A percentile compares a stretch with the other conserved stretches of the same genome.
These are phyloP conservation scores for Equus przewalskii DNA, from an alignment of 2,113 vertebrate species.

Conservation along the genomic window DNA sequence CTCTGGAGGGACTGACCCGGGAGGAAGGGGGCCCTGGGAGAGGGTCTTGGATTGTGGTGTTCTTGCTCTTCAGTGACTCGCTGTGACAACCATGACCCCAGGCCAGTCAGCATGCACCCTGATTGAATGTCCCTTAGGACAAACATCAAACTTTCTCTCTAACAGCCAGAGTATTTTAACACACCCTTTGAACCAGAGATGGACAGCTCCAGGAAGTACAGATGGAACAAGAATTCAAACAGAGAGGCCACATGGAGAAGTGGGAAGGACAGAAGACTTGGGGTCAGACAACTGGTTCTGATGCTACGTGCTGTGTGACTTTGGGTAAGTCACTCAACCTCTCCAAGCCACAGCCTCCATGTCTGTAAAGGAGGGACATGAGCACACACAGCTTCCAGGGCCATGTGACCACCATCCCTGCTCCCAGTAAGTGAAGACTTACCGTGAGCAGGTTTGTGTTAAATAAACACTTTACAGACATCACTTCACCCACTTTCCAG, in stretches of 20 bases:
- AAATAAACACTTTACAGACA: neutral
- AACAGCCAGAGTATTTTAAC: neutral
- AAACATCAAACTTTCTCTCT: neutral
- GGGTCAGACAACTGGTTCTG: neutral
- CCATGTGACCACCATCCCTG: neutral
- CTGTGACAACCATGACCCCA: neutral
- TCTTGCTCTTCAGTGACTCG: neutral
- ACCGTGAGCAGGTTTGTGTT: neutral
- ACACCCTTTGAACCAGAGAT: neutral
- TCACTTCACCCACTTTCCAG: no score
- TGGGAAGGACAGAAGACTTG: neutral
- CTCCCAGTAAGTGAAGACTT: neutral
- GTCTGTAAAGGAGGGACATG: neutral
- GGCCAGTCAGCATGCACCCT: neutral
- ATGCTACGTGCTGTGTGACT: neutral
- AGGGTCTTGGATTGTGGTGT: accelerated
- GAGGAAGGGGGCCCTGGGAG: neutral
- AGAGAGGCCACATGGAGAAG: neutral
- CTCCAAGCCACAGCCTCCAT: neutral
- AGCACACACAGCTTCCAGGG: neutral
- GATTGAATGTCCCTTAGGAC: neutral
- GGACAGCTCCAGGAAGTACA: neutral
- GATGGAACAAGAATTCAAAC: neutral
- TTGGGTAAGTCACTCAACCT: neutral
- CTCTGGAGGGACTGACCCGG: neutral